Evolutionary conservation across 2,113 vertebrate species (phyloP).

Genomic region (Nothoprocta perdicaria): DNA sequence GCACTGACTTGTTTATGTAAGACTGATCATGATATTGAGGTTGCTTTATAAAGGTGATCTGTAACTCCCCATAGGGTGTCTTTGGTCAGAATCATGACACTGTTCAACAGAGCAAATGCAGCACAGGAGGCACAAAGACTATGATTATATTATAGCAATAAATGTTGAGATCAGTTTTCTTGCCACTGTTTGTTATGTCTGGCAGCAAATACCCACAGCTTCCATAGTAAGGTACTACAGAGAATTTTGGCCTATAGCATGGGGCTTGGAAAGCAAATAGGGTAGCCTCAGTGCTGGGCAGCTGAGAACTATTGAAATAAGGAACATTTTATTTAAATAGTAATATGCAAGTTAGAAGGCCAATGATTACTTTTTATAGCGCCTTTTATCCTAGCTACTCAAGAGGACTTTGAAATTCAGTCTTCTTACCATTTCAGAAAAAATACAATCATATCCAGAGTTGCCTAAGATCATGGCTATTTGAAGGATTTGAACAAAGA

Average conservation of each 20-base stretch:
- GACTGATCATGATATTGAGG: not conserved
- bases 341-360: not conserved
- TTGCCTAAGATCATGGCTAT: not conserved
- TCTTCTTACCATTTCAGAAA: not conserved
- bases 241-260: not conserved
- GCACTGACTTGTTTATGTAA: not conserved
- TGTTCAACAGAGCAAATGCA: not conserved
- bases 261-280: not conserved
- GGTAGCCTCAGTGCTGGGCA: not conserved
- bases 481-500: conserved; percentile 1
- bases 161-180: conserved; percentile 14
- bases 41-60: not conserved
- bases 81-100: not conserved
- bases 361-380: not conserved
- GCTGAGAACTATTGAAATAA: not conserved
- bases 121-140: not conserved
- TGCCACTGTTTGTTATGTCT: not conserved
- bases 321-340: conserved; percentile 4
- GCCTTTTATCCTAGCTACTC: conserved; percentile 11
- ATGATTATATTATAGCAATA: conserved; percentile 1
- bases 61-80: not conserved
- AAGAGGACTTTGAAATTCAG: conserved; percentile 25
- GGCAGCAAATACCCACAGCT: not conserved
- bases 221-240: not conserved
- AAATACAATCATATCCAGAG: conserved; percentile 24